Base-by-base conservation (phyloP, 2,113 vertebrate genomes). In the Rhizomys pruinosus region DNA sequence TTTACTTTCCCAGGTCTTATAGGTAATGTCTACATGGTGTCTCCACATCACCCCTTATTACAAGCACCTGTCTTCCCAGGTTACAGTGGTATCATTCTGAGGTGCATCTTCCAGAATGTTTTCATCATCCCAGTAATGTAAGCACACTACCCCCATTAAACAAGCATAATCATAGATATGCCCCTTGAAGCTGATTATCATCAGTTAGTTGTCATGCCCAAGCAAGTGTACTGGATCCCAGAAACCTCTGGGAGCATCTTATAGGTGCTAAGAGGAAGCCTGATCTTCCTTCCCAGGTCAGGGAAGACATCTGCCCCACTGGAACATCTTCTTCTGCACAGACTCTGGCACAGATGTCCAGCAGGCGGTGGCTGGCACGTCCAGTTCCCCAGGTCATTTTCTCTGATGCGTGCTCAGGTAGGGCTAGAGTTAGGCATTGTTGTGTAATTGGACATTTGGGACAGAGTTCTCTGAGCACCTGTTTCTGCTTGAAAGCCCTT, bases 351-450 rank as follows among this genome's bases (percentile, higher is more conserved):
- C 20, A 1, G 2, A 13, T 42, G 23, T 8, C 7, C 47, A 3
- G 2, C 20, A 4, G 9, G 10, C 6, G 61, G 25, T n/a, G n/a
- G 7, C 32, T 3, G n/a, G 1, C 10, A 4, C 1, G 2, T 52
- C 68, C 13, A 23, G 3, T 32, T 84, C 55, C 47, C 55, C 27
- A 25, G 3, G 20, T 34, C 20, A 25, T 52, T 37, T 68, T 52
- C 25, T 47, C 59, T 15, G 20, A 61, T 5, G 16, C 3, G 57
- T 34, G 4, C 42, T 63, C 3, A 27, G 32, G 17, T 55, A 32
- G 27, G 23, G 2, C 3, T 42, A 7, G 15, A 16, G 3, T 16
- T 42, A 25, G 12, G 32, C 16, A 32, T 66, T n/a, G 1, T 2
- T 44, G 19, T 59, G 23, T 32, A n/a, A 23, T 19, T 86, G 69